A percentile compares a stretch with the other conserved stretches of the same genome.
Conservation (phyloP, 2,888 invertebrate species). For the Entomobrya proxima region DNA sequence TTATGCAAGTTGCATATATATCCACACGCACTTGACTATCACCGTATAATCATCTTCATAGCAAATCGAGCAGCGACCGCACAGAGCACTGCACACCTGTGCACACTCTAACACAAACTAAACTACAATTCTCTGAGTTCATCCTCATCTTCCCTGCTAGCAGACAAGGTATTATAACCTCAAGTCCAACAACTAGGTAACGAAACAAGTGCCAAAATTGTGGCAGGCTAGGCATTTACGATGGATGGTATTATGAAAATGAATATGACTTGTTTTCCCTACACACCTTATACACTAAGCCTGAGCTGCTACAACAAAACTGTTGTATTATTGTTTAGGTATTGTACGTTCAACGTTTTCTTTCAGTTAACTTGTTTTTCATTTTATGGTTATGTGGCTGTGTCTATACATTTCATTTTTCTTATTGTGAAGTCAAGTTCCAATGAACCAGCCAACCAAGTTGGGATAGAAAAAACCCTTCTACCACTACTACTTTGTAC, state of each 20-base stretch:
- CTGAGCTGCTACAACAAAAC: too few species aligned
- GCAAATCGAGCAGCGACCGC: background rate
- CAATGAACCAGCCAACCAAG: conserved; percentile 36
- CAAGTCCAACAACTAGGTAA: background rate
- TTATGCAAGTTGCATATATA: background rate
- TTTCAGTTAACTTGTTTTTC: background rate
- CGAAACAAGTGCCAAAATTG: conserved; percentile 39
- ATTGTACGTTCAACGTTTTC: background rate
- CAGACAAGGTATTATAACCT: background rate
- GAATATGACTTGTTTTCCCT: background rate
- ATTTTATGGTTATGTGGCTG: background rate
- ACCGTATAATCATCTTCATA: background rate
- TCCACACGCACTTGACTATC: background rate
- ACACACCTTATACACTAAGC: background rate
- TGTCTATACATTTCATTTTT: background rate
- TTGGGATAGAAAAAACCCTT: background rate
- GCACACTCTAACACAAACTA: conserved; percentile 13
- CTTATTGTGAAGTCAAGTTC: background rate
- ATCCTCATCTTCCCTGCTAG: background rate
- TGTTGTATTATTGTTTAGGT: background rate
- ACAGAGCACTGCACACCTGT: conserved; percentile 21
- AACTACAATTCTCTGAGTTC: conserved; percentile 21
- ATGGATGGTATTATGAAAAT: background rate
- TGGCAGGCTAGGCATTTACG: background rate
- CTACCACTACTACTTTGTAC: too few species aligned